Evolutionary conservation across 1,140 invertebrate species (phyloP), one percentile per base, ranked within the genome.

Genomic region (Neodiprion lecontei): DNA sequence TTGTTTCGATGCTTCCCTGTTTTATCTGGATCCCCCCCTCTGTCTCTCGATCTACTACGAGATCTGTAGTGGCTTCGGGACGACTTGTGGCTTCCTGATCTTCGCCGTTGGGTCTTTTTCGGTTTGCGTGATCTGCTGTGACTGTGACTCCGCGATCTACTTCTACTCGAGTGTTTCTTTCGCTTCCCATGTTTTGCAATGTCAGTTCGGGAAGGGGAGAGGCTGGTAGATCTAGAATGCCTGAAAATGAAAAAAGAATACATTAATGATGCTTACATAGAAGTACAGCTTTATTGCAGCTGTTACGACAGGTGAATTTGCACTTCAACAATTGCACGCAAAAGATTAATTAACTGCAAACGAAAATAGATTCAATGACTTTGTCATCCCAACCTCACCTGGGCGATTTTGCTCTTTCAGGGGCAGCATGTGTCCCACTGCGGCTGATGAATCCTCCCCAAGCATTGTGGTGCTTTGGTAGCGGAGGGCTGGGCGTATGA

Each of bases 401-500:
- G 7, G 89, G 87, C 11, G 88, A 88, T 73, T 88, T 89, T 7
- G 83, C 82, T 76, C 84, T 85, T 73, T 89, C 87, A 0, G 86
- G 84, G 48, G 84, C 73, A 0, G 87, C 83, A 48, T 87, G 86
- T 0, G 85, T 84, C 1, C 84, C 86, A 21, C 86, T 88, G 48
- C 87, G 82, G 78, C 89, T 90, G 74, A 92, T 92, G 75, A 93
- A 92, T 70, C 92, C 92, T 50, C 91, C 90, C 91, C 91, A 92
- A 53, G 91, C 92, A 79, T 92, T 92, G 77, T 92, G 91, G 53
- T 89, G 80, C 86, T 89, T 88, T 73, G 81, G 88, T 83, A 82
- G 79, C 73, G 79, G 87, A 83, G 84, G 88, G 88, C 91, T 88
- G 28, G 92, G 90, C 0, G 91, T 92, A 69, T 90, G 89, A 53